Evolutionary conservation across 2,888 invertebrate species (phyloP).

Genomic region (Eudasyphora cyanicolor): DNA sequence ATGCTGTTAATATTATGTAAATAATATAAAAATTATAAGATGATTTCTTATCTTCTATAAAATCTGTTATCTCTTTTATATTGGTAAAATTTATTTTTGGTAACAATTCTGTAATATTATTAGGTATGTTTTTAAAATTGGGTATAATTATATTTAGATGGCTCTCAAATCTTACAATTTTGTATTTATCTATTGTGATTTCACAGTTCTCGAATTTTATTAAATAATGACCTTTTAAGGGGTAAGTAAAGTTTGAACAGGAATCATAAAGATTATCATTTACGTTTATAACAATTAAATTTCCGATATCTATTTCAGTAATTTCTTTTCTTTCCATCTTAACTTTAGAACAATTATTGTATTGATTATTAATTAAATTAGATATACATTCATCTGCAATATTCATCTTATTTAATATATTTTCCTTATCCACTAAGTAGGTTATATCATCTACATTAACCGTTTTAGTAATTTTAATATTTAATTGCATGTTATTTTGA

Average conservation of each 20-base stretch:
- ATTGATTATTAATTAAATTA: not conserved
- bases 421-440: conserved; percentile 6
- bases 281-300: conserved; percentile 7
- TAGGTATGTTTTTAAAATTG: conserved; percentile 1
- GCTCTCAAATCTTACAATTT: conserved; percentile 22
- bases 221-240: conserved; percentile 17
- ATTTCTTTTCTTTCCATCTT: conserved; percentile 1
- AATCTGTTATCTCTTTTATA: not conserved
- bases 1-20: not conserved
- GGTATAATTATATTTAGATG: not conserved
- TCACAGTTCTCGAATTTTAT: conserved; percentile 1
- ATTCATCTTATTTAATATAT: conserved; percentile 13
- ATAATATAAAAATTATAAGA: conserved; percentile 27
- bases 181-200: not conserved
- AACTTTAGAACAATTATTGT: conserved; percentile 2
- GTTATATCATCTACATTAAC: conserved; percentile 36
- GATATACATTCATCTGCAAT: conserved; percentile 1
- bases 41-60: not conserved
- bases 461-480: conserved; percentile 24
- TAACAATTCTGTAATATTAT: conserved; percentile 36
- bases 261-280: conserved; percentile 3
- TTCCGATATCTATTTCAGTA: conserved; percentile 16
- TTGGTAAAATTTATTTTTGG: conserved; percentile 23
- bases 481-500: conserved; percentile 29
- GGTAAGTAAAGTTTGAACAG: conserved; percentile 6